Conservation (phyloP, 2,888 invertebrate species). For the Lepeophtheirus nordmannii region DNA sequence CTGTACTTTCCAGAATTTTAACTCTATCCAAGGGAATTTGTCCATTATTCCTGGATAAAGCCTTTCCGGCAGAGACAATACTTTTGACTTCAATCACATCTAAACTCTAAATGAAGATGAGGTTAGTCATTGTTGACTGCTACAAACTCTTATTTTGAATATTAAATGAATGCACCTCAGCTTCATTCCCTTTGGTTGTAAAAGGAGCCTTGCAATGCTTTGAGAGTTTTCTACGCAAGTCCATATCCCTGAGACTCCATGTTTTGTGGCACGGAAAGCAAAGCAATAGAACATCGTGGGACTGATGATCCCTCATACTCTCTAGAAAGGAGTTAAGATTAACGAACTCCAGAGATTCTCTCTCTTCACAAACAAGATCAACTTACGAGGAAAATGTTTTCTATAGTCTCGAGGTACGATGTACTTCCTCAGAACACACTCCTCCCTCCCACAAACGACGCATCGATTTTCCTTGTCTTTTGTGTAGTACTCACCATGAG, state of each 20-base stretch:
- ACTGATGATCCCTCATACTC: conserved; percentile 60
- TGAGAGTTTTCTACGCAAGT: conserved; percentile 45
- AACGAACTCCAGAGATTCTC: conserved; percentile 13
- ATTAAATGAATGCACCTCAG: no score
- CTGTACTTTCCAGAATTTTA: conserved; percentile 37
- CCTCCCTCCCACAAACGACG: conserved; percentile 55
- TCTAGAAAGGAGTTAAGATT: conserved; percentile 37
- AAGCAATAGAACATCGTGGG: conserved; percentile 59
- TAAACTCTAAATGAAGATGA: conserved; percentile 11
- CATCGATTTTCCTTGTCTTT: conserved; percentile 55
- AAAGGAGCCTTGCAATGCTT: conserved; percentile 49
- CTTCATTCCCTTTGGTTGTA: conserved; percentile 31
- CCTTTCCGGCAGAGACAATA: conserved; percentile 33
- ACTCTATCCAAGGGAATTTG: conserved; percentile 42
- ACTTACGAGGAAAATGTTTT: conserved; percentile 51
- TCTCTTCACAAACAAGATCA: background rate
- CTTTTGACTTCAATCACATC: conserved; percentile 31
- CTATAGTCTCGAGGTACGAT: conserved; percentile 69
- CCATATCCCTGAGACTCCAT: conserved; percentile 49
- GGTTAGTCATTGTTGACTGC: background rate
- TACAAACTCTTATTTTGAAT: background rate
- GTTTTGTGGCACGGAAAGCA: conserved; percentile 54
- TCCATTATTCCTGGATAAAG: conserved; percentile 28
- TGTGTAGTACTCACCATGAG: conserved; percentile 45
- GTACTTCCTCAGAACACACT: conserved; percentile 56